Conservation (phyloP, 2,888 invertebrate genomes). For the Neocrepidodera transversa region DNA sequence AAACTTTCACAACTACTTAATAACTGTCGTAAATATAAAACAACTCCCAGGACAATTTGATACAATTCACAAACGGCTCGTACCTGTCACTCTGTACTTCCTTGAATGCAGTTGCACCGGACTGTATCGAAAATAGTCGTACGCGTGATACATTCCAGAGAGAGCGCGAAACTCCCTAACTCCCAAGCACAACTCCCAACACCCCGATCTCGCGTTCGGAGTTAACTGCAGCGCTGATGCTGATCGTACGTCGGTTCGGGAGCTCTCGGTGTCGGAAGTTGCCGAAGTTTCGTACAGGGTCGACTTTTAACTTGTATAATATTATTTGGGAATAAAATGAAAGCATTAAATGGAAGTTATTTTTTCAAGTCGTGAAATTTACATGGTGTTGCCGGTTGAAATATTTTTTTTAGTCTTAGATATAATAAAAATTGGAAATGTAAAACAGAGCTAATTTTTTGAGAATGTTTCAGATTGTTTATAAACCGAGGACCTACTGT, state of each 20-base stretch:
- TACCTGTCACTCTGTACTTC: slow-evolving; percentile 36
- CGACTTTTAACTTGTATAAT: not conserved
- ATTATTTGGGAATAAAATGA: too few species aligned
- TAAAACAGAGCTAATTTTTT: too few species aligned
- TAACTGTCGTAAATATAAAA: not conserved
- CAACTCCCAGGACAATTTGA: too few species aligned
- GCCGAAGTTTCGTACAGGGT: not conserved
- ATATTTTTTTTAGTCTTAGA: too few species aligned
- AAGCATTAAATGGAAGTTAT: too few species aligned
- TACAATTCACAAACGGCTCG: slow-evolving; percentile 14
- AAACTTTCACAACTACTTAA: not conserved
- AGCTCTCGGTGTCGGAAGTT: not conserved
- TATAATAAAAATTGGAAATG: too few species aligned
- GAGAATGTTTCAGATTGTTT: too few species aligned
- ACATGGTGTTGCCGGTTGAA: too few species aligned
- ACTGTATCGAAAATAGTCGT: slow-evolving; percentile 40
- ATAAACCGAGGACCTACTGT: too few species aligned
- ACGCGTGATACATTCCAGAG: slow-evolving; percentile 42
- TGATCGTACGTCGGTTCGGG: slow-evolving; percentile 15
- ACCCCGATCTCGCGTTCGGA: slow-evolving; percentile 27
- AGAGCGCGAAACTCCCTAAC: slow-evolving; percentile 20
- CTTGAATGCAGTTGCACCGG: slow-evolving; percentile 34
- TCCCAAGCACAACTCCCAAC: slow-evolving; percentile 23
- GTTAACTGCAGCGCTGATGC: slow-evolving; percentile 36
- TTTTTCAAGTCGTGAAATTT: too few species aligned